Percentiles rank a stretch among this genome's conserved stretches.
These are phyloP conservation scores for Lepilemur septentrionalis DNA, from an alignment of 2,797 vertebrate species.

Conservation along the genomic window DNA sequence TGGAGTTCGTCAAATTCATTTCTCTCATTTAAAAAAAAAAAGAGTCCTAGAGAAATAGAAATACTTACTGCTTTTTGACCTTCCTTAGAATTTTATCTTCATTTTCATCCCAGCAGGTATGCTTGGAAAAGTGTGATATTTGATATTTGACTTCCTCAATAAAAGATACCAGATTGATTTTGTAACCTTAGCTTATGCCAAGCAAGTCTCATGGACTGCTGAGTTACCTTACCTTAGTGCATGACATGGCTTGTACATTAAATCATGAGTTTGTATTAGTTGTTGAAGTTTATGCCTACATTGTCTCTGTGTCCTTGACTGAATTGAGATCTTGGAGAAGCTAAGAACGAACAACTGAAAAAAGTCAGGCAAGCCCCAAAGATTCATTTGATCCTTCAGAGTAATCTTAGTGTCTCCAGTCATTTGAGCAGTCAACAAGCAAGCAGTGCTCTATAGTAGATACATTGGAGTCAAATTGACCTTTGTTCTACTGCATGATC, in stretches of 20 bases:
- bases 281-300: neutral
- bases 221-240: neutral
- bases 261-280: neutral
- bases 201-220: neutral
- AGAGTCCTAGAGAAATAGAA: neutral
- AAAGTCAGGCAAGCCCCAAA: neutral
- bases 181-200: neutral
- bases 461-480: neutral
- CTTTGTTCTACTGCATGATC: neutral
- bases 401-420: neutral
- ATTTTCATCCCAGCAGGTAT: neutral
- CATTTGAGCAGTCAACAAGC: neutral
- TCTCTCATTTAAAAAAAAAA: neutral
- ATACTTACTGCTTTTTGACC: neutral
- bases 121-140: neutral
- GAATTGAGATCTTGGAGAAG: neutral
- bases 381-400: neutral
- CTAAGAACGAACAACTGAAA: neutral
- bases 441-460: neutral
- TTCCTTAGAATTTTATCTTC: neutral
- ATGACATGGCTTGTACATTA: neutral
- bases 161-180: conserved; percentile 12
- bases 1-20: neutral
- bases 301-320: neutral
- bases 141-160: neutral